Percentiles rank a stretch among this genome's conserved stretches.
phyloP scores from a whole-genome alignment of 2,113 vertebrate genomes.

The Mastomys coucha region DNA sequence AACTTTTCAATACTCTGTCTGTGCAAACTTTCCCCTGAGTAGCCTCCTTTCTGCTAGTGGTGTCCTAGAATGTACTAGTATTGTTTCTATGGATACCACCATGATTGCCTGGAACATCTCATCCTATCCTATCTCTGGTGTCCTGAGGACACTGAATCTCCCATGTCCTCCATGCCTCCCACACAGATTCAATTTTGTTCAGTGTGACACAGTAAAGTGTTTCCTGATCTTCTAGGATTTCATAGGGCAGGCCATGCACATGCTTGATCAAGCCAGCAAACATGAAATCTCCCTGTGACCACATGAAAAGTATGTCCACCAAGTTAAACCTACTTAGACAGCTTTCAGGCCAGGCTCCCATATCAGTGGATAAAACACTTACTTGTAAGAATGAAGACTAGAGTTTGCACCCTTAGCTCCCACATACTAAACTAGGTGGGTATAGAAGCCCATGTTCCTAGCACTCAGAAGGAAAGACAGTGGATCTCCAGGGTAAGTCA shows the following conservation, averaged over 20 bases:
- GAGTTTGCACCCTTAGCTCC: neutral
- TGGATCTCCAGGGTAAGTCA: neutral
- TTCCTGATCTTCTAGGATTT: neutral
- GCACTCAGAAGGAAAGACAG: neutral
- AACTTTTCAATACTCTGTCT: fast-evolving
- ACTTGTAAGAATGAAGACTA: neutral
- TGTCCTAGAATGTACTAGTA: too few relatives aligned
- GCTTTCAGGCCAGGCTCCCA: neutral
- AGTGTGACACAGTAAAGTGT: too few relatives aligned
- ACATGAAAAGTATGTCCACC: neutral
- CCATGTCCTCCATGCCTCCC: neutral
- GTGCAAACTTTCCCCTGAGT: fast-evolving
- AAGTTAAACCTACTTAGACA: neutral
- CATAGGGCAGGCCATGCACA: neutral
- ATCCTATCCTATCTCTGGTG: neutral
- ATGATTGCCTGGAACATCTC: fast-evolving
- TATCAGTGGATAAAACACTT: neutral
- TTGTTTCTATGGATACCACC: neutral
- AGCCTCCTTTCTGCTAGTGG: neutral
- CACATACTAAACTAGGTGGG: neutral
- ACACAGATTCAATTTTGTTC: neutral
- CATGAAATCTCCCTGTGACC: fast-evolving
- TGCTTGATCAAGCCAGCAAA: neutral
- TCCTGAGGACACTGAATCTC: neutral
- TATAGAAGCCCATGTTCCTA: neutral